A percentile compares a stretch with the other conserved stretches of the same genome.
Evolutionary conservation across 2,888 invertebrate species (phyloP).

Genomic region (Drosophila rellima): DNA sequence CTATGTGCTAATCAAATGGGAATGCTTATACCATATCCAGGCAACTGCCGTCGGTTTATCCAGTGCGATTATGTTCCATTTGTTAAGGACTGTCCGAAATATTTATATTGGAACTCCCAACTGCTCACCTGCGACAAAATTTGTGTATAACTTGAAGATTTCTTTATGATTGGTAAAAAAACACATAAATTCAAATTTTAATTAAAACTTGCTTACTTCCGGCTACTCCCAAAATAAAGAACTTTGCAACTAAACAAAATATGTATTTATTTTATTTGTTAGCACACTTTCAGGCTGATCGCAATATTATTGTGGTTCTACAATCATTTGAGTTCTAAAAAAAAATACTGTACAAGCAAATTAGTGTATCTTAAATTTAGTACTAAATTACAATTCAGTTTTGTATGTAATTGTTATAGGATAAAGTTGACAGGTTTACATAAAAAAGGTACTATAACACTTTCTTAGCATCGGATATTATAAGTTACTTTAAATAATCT

Average conservation of each 20-base stretch:
- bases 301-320: neutral
- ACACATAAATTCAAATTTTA: neutral
- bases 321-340: neutral
- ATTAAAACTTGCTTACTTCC: neutral
- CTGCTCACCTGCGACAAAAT: conserved; percentile 63
- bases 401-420: too few species aligned
- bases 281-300: conserved; percentile 22
- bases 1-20: conserved; percentile 25
- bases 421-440: too few species aligned
- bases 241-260: neutral
- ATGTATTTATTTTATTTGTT: conserved; percentile 6
- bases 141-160: conserved; percentile 35
- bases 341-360: too few species aligned
- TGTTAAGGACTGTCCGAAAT: conserved; percentile 54
- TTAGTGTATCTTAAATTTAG: too few species aligned
- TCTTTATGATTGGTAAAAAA: neutral
- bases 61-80: conserved; percentile 66
- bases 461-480: too few species aligned
- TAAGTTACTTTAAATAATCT: too few species aligned
- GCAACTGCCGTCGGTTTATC: conserved; percentile 54
- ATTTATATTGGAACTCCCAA: conserved; percentile 60
- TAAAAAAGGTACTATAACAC: too few species aligned
- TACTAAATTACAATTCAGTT: too few species aligned
- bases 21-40: conserved; percentile 46
- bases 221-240: neutral